Conservation (phyloP, 2,888 invertebrate species). For the Phortica okadai region DNA sequence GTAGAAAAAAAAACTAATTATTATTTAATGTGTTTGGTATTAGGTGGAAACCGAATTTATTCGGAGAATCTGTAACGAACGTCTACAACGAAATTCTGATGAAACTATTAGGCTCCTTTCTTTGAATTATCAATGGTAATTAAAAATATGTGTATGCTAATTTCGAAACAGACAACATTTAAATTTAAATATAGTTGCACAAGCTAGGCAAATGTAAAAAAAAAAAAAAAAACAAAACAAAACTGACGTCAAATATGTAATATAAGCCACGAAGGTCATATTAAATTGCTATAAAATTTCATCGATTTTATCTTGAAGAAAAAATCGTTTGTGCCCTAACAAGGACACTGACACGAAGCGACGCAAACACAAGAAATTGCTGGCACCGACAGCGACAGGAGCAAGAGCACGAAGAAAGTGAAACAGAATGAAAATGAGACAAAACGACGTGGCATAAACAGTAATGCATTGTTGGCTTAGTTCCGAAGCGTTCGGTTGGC, state of each 20-base stretch:
- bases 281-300: slow-evolving; percentile 75
- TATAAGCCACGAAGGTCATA: slow-evolving; percentile 74
- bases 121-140: too few species aligned
- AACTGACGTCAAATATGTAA: slow-evolving; percentile 40
- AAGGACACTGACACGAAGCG: slow-evolving; percentile 67
- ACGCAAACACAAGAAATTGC: slow-evolving; percentile 36
- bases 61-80: too few species aligned
- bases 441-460: neutral
- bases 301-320: slow-evolving; percentile 72
- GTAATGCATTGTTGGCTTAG: slow-evolving; percentile 22
- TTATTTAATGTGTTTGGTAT: too few species aligned
- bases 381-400: slow-evolving; percentile 44
- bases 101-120: too few species aligned
- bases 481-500: slow-evolving; percentile 12
- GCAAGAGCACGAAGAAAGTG: slow-evolving; percentile 10
- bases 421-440: slow-evolving; percentile 28
- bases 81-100: too few species aligned
- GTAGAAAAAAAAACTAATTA: too few species aligned
- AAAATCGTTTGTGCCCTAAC: slow-evolving; percentile 57
- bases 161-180: too few species aligned
- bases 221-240: slow-evolving; percentile 43
- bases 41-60: too few species aligned
- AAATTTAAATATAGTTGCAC: neutral
- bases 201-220: slow-evolving; percentile 17
- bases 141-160: too few species aligned